Conservation (phyloP, 2,888 invertebrate species). For the Vesta saturnalis region DNA sequence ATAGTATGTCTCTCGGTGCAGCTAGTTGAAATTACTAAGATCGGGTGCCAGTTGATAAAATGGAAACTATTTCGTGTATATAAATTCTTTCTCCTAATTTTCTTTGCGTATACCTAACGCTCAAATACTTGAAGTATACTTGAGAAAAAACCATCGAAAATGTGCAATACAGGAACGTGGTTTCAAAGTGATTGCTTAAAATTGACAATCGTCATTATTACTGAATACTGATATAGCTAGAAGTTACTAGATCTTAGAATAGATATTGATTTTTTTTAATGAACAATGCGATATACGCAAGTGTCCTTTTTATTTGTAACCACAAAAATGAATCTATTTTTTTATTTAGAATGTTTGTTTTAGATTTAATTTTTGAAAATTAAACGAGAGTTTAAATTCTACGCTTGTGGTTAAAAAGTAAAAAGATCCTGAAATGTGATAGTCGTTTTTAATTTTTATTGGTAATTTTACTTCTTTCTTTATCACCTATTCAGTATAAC, state of each 20-base stretch:
- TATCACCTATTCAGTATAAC: slow-evolving; percentile 28
- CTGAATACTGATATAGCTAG: slow-evolving; percentile 29
- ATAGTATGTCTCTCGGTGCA: slow-evolving; percentile 68
- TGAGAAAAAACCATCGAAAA: slow-evolving; percentile 23
- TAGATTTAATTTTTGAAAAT: background rate
- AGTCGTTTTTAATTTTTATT: slow-evolving; percentile 7
- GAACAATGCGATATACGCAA: background rate
- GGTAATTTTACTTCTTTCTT: slow-evolving; percentile 25
- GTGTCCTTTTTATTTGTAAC: slow-evolving; percentile 14
- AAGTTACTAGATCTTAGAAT: slow-evolving; percentile 19
- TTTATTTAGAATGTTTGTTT: no score
- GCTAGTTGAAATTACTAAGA: slow-evolving; percentile 69
- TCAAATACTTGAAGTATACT: slow-evolving; percentile 29
- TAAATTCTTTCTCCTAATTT: slow-evolving; percentile 17
- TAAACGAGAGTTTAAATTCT: background rate
- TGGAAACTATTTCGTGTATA: slow-evolving; percentile 31
- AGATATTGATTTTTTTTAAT: background rate
- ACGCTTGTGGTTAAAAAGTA: background rate
- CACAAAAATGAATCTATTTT: background rate
- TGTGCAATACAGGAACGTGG: slow-evolving; percentile 36
- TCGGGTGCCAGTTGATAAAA: slow-evolving; percentile 20
- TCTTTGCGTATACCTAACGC: slow-evolving; percentile 24
- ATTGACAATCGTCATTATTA: slow-evolving; percentile 19
- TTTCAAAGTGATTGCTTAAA: slow-evolving; percentile 23
- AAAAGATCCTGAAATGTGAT: slow-evolving; percentile 14